Evolutionary conservation across 1,140 invertebrate genomes (phyloP), one percentile per base, ranked within the genome.

Genomic region (Drosophila mojavensis): DNA sequence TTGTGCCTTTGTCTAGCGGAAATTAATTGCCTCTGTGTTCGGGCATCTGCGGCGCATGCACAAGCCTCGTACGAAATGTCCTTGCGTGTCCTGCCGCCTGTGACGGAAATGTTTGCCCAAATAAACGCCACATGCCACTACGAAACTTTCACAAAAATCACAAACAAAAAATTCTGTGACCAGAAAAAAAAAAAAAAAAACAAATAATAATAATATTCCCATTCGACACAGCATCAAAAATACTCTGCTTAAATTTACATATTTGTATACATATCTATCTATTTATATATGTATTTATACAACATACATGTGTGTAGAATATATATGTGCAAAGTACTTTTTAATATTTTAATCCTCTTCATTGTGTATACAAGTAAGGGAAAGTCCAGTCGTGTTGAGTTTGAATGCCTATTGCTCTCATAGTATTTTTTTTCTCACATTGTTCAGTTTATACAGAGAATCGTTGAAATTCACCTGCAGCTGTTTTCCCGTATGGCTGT

Each of bases 21-120:
- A 86, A 88, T 86, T 86, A 86, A 86, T 86, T 86, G 82, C 83
- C 83, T 70, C 51, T 59, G 53, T 83, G 81, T 74, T 60, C 65
- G 59, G 71, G 74, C 81, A 88, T 66, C 78, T 85, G 81, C 66
- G 75, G 30, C 51, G 61, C 68, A 59, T 59, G 51, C 53, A 63
- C 51, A 36, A 67, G 59, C 41, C 47, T 55, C 58, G 24, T 56
- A 47, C 59, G 36, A 50, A 63, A 54, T 47, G 66, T 41, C 62
- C 60, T 60, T 43, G 58, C 82, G 54, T 86, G 82, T 88, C 65
- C 45, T 41, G 72, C 79, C 83, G 70, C 47, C 79, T 86, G 82
- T 79, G 79, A 67, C 82, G 82, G 83, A 85, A 88, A 41, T 48
- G 36, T 65, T 82, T 82, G 65, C 68, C 66, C 28, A 68, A 53